Evolutionary conservation across 2,797 vertebrate genomes (phyloP).

Genomic region (Fundulus diaphanus): DNA sequence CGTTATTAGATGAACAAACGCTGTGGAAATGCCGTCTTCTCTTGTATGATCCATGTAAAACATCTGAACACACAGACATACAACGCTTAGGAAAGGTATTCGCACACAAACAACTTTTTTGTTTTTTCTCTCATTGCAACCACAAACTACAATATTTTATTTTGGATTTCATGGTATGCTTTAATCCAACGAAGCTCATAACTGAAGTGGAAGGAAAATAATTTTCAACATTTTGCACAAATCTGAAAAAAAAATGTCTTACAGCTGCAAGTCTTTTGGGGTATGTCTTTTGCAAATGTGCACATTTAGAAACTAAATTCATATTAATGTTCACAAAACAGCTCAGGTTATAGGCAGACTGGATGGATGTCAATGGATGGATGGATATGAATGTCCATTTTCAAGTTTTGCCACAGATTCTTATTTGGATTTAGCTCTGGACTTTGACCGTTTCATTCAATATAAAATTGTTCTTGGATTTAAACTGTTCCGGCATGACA

Average conservation of each 20-base stretch:
- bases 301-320: too few relatives aligned
- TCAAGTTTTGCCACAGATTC: background rate
- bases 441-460: background rate
- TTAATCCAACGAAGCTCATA: background rate
- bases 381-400: background rate
- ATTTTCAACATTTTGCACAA: background rate
- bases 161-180: background rate
- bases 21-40: constrained; percentile 1
- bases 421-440: background rate
- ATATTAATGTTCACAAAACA: too few relatives aligned
- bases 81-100: background rate
- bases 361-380: too few relatives aligned
- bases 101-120: constrained; percentile 1
- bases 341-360: too few relatives aligned
- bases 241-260: too few relatives aligned
- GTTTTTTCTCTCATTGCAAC: background rate
- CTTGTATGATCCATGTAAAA: background rate
- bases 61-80: background rate
- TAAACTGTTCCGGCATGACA: background rate
- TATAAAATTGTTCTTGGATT: background rate
- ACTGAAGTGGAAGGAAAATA: background rate
- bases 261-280: too few relatives aligned
- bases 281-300: too few relatives aligned
- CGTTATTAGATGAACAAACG: constrained; percentile 12
- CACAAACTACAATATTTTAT: background rate